Conservation (phyloP, 2,113 vertebrate genomes). For the Spea multiplicata region DNA sequence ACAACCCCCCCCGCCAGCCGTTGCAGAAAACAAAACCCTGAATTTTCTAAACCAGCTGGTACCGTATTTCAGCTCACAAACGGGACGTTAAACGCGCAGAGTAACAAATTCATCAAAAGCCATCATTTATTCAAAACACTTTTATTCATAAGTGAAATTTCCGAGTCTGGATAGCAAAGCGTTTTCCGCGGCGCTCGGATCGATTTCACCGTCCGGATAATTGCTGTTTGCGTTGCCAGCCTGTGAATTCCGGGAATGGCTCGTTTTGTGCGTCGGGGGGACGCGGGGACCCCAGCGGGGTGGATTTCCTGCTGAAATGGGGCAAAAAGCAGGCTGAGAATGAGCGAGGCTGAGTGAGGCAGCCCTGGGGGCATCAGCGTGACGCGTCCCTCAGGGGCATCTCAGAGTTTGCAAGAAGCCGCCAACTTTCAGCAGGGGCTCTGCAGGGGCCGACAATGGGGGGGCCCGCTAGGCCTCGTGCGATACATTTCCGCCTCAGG, state of each 20-base stretch:
- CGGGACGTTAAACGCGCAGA: too few relatives aligned
- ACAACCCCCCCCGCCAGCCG: too few relatives aligned
- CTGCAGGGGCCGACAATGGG: background rate
- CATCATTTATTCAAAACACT: too few relatives aligned
- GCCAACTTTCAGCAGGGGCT: background rate
- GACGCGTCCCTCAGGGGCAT: background rate
- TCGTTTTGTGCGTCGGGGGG: background rate
- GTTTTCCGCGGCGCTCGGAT: background rate
- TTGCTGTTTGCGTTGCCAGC: background rate
- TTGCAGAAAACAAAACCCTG: too few relatives aligned
- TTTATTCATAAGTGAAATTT: too few relatives aligned
- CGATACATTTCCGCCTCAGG: background rate
- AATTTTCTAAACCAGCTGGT: too few relatives aligned
- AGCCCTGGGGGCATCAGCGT: background rate
- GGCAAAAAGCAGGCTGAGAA: background rate
- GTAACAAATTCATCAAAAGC: too few relatives aligned
- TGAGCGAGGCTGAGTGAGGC: background rate
- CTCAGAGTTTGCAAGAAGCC: background rate
- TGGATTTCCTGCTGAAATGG: background rate
- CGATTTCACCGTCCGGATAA: background rate
- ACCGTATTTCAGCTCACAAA: too few relatives aligned
- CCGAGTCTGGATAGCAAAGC: background rate
- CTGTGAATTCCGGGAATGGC: background rate
- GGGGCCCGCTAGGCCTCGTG: background rate
- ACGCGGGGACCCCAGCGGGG: background rate